Percentiles rank a stretch among this genome's conserved stretches.
Conservation (phyloP, 2,113 vertebrate species). For the Oryctolagus cuniculus region DNA sequence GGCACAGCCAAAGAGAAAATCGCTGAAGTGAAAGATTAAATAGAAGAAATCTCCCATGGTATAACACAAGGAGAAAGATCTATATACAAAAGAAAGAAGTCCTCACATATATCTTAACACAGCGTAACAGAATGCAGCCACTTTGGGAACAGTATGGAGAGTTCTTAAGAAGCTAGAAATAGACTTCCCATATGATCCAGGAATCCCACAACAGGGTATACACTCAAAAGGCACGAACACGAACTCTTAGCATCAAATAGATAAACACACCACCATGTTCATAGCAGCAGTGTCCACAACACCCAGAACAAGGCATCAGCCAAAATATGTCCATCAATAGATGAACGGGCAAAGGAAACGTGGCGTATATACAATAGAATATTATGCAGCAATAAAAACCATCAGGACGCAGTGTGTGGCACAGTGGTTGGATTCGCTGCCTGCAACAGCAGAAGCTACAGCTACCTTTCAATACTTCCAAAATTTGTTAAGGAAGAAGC, state of each 20-base stretch:
- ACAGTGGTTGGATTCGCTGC: too few species aligned
- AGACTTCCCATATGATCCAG: not conserved
- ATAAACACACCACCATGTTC: too few species aligned
- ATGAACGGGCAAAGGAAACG: too few species aligned
- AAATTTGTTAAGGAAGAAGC: not conserved
- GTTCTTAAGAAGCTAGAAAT: not conserved
- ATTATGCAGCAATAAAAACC: too few species aligned
- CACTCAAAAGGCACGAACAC: too few species aligned
- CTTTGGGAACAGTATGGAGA: not conserved
- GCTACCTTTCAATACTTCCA: not conserved
- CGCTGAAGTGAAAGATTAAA: not conserved
- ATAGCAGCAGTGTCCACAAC: too few species aligned
- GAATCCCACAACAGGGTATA: too few species aligned
- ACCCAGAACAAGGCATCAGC: too few species aligned
- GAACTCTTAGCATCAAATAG: too few species aligned
- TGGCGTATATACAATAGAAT: too few species aligned
- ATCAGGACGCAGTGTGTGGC: too few species aligned
- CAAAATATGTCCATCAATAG: too few species aligned
- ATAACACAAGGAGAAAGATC: not conserved
- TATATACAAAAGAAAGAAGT: not conserved
- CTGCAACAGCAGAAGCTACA: not conserved
- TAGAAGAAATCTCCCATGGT: not conserved
- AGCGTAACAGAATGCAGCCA: not conserved
- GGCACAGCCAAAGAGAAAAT: slow-evolving; percentile 31
- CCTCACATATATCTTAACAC: not conserved